Evolutionary conservation across 2,888 invertebrate species (phyloP), one percentile per base, ranked within the genome.

Genomic region (Brenthis ino): DNA sequence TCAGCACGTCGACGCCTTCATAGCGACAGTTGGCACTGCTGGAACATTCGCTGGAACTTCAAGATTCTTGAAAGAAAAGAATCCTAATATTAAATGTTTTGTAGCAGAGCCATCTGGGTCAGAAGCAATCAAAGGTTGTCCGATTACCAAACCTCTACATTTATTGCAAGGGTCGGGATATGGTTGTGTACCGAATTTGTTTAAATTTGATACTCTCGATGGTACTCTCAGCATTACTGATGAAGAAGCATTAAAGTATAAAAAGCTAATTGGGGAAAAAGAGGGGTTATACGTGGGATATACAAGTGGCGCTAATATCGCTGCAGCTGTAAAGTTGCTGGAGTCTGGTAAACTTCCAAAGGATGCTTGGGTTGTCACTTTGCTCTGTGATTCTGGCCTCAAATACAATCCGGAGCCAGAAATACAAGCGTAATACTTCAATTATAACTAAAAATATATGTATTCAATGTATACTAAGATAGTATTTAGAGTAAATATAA

Each of bases 101-200:
- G 92, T 91, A 0, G 89, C 91, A 3, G 92, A 93, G 74, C 92
- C 92, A 0, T 79, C 77, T 5, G 92, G 93, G 6, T 85, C 91
- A 4, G 88, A 93, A 73, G 83, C 89, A 0, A 90, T 93, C 53
- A 87, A 86, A 68, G 92, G 93, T 8, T 81, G 84, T 3, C 79
- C 84, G 0, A 83, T 93, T 3, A 88, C 88, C 13, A 93, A 93
- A 68, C 90, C 92, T 2, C 79, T 92, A 57, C 92, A 93, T 77
- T 78, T 90, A 72, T 81, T 93, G 2, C 93, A 93, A 77, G 93
- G 92, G 0, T 92, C 92, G 0, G 91, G 92, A 0, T 93, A 93
- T 68, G 93, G 90, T 0, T 88, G 86, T 70, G 74, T 93, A 12
- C 92, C 92, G 0, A 82, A 84, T 70, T 76, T 93, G 65, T 91